Conservation (phyloP, 2,113 vertebrate genomes). For the Dromaius novaehollandiae region DNA sequence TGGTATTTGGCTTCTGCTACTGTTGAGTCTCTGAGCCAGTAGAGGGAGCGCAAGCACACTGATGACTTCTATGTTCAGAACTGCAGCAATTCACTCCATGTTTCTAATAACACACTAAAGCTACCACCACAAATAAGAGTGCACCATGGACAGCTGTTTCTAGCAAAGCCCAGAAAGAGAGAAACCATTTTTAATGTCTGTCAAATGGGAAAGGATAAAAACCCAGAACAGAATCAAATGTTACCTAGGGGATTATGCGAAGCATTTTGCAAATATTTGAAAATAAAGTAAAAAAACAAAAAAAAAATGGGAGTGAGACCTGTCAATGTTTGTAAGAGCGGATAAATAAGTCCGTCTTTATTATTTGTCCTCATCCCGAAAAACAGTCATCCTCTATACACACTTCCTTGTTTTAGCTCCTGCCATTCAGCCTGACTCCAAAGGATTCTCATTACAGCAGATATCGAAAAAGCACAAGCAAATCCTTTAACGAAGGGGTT, state of each 20-base stretch:
- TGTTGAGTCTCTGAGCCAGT: not conserved
- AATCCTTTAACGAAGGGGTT: not conserved
- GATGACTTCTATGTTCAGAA: fast-evolving
- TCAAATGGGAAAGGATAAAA: not conserved
- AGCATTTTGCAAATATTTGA: not conserved
- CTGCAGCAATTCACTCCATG: not conserved
- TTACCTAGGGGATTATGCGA: not conserved
- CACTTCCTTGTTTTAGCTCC: not conserved
- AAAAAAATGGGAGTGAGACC: not conserved
- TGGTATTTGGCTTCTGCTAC: not conserved
- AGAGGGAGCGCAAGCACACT: not conserved
- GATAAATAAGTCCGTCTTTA: not conserved
- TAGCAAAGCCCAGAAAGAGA: not conserved
- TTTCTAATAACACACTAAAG: not conserved
- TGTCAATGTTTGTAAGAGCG: not conserved
- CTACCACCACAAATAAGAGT: not conserved
- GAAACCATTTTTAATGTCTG: not conserved
- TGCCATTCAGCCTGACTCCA: not conserved
- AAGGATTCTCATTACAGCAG: not conserved
- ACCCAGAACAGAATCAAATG: not conserved
- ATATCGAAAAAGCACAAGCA: not conserved
- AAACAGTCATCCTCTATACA: not conserved
- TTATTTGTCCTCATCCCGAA: not conserved
- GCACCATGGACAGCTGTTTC: not conserved
- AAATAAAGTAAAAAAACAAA: not conserved